Evolutionary conservation across 2,888 invertebrate species (phyloP).

Genomic region (Conomelus anceps): DNA sequence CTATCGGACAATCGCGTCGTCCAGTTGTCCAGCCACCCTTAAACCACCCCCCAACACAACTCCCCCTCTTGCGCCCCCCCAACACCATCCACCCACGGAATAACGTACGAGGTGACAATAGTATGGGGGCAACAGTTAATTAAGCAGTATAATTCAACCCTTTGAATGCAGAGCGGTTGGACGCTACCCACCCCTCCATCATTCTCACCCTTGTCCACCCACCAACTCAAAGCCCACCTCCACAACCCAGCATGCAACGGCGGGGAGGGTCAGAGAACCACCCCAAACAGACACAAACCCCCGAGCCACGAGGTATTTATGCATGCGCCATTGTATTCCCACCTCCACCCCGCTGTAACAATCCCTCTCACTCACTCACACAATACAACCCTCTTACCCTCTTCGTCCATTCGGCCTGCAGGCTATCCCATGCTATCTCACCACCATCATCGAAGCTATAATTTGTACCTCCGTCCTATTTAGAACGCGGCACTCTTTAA

Average conservation of each 20-base stretch:
- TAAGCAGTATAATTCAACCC: slow-evolving; percentile 14
- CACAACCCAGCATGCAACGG: neutral
- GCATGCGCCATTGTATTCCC: slow-evolving; percentile 2
- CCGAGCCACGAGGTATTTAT: neutral
- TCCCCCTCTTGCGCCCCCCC: neutral
- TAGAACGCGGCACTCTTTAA: neutral
- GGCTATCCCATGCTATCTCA: neutral
- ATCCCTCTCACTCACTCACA: neutral
- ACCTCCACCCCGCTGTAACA: neutral
- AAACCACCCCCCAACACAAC: neutral
- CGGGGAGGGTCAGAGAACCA: neutral
- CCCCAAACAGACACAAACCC: neutral
- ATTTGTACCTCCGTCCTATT: neutral
- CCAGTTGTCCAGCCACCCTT: no score
- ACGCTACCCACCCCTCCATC: neutral
- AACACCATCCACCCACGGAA: no score
- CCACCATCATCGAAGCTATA: neutral
- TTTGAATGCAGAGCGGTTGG: slow-evolving; percentile 8
- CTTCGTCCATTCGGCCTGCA: neutral
- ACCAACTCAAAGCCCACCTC: neutral
- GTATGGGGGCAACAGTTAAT: slow-evolving; percentile 10
- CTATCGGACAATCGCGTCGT: neutral
- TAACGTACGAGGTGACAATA: slow-evolving; percentile 13
- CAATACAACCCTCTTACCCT: neutral
- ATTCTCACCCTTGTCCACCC: neutral